Conservation (phyloP, 2,797 vertebrate genomes). For the Rhyacichthys aspro region DNA sequence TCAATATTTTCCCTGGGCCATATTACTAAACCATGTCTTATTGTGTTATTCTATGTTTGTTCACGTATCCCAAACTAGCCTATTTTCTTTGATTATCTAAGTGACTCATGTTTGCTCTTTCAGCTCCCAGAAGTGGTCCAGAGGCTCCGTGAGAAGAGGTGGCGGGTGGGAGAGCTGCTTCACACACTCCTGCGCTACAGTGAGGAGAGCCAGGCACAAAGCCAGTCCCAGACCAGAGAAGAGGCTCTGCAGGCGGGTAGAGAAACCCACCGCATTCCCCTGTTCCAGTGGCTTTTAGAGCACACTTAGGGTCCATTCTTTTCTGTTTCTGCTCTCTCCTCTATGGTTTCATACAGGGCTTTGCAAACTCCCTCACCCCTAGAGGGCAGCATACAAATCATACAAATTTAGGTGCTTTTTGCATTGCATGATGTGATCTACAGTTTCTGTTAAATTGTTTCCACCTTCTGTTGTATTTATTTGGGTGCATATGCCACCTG, state of each 20-base stretch:
- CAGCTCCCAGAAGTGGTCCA: constrained; percentile 83
- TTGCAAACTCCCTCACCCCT: constrained; percentile 36
- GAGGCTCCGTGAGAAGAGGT: constrained; percentile 84
- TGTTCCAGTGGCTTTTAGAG: constrained; percentile 93
- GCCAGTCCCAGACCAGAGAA: constrained; percentile 51
- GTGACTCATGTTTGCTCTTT: constrained; percentile 26
- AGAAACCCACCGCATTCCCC: constrained; percentile 67
- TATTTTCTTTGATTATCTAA: not conserved
- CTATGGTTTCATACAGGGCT: constrained; percentile 46
- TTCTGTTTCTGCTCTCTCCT: constrained; percentile 17
- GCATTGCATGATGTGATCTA: constrained; percentile 49
- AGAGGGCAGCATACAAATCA: constrained; percentile 69
- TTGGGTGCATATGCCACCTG: constrained; percentile 64
- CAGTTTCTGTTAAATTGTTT: constrained; percentile 32
- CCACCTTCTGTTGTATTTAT: constrained; percentile 42
- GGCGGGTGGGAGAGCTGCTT: constrained; percentile 90
- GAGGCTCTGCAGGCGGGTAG: constrained; percentile 51
- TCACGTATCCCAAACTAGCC: not conserved
- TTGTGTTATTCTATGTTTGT: not conserved
- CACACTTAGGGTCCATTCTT: constrained; percentile 73
- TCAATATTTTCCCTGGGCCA: not conserved
- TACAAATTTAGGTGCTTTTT: constrained; percentile 56
- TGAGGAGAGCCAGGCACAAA: constrained; percentile 77
- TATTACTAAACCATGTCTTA: not conserved
- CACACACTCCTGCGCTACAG: constrained; percentile 91